These are phyloP conservation scores for Bolborhynchus lineola DNA, from an alignment of 2,113 vertebrate species.

Conservation along the genomic window DNA sequence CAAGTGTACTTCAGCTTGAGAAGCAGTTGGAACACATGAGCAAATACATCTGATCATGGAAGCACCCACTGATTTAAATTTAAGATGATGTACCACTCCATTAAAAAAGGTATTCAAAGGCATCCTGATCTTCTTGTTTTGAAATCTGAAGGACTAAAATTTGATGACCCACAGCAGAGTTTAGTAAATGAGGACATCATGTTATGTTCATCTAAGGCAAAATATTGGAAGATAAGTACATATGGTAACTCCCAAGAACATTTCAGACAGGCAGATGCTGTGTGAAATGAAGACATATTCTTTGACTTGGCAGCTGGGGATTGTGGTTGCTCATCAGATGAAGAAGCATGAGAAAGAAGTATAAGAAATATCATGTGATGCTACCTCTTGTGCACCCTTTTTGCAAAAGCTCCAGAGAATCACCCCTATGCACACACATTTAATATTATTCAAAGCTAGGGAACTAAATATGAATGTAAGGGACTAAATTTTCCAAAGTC, in stretches of 20 bases:
- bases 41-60: not conserved
- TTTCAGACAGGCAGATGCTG: not conserved
- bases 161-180: not conserved
- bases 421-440: not conserved
- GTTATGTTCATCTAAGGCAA: not conserved
- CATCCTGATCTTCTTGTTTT: not conserved
- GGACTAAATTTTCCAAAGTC: not conserved
- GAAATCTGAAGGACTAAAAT: not conserved
- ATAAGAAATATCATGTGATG: not conserved
- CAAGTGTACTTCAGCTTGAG: not conserved
- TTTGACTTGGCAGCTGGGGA: slow-evolving; percentile 6
- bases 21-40: not conserved
- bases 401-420: not conserved
- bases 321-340: not conserved
- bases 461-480: not conserved
- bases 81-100: not conserved
- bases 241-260: slow-evolving; percentile 2
- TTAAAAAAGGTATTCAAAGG: not conserved
- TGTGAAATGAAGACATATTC: not conserved
- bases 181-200: not conserved
- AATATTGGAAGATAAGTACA: not conserved
- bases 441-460: not conserved
- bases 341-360: not conserved
- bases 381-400: not conserved
- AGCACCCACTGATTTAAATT: not conserved